These are phyloP conservation scores for Semaprochilodus insignis DNA, from an alignment of 2,797 vertebrate species.

Conservation along the genomic window DNA sequence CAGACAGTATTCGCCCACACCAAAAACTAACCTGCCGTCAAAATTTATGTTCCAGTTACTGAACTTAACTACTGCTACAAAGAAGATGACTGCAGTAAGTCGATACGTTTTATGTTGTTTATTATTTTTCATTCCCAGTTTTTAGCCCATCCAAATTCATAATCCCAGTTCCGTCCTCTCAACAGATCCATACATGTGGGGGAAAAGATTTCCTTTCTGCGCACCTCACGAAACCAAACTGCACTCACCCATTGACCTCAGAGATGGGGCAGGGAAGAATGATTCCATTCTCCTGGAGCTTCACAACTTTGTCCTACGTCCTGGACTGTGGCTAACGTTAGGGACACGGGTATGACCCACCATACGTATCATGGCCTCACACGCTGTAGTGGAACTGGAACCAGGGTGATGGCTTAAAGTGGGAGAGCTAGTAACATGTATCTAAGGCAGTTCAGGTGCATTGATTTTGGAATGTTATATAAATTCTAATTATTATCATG, in stretches of 20 bases:
- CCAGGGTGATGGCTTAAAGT: no score
- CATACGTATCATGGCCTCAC: no score
- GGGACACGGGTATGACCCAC: conserved; percentile 20
- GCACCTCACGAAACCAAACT: neutral
- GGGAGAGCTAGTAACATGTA: no score
- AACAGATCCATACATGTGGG: conserved; percentile 32
- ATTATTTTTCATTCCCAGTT: neutral
- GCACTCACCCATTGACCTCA: conserved; percentile 26
- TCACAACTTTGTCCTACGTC: neutral
- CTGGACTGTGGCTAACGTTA: conserved; percentile 21
- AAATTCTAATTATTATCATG: no score
- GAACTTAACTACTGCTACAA: conserved; percentile 25
- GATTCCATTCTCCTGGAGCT: neutral
- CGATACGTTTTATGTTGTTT: neutral
- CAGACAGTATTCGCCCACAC: no score
- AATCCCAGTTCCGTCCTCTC: neutral
- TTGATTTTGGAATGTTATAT: no score
- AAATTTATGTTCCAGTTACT: neutral
- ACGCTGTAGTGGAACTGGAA: no score
- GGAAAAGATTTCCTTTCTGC: neutral
- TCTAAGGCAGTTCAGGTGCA: no score
- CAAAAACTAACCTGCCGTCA: no score
- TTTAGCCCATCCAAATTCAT: no score
- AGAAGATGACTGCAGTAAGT: conserved; percentile 23
- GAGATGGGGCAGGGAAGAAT: neutral